Evolutionary conservation across 2,797 vertebrate genomes (phyloP), one percentile per base, ranked within the genome.

Genomic region (Hylomyscus alleni): DNA sequence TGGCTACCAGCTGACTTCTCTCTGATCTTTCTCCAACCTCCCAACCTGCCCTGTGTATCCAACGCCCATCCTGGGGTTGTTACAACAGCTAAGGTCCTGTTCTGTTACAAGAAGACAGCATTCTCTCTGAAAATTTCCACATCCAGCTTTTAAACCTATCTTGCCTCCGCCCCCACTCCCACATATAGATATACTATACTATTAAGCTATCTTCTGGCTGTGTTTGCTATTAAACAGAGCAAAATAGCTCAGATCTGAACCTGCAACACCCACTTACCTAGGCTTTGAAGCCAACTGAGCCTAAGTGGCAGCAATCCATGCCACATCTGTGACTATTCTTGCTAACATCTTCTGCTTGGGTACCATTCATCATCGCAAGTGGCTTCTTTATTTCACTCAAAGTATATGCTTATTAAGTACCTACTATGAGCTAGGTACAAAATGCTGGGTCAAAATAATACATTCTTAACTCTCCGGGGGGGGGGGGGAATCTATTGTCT

Each of bases 71-170:
- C 15, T 83, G 22, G 29, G 20, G 52, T 26, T 19, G 6, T 52
- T 13, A 11, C 17, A 22, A 52, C 1, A 47, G n/a, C 78, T 40
- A 12, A 6, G 29, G 58, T 31, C 22, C 69, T 50, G 69, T 72
- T 37, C n/a, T 91, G 50, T 75, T 89, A 58, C 19, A 89, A 82
- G 78, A 91, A 29, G 2, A 34, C 11, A 19, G 56, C 73, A 73
- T 95, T 91, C 81, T 87, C 31, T 84, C 76, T 56, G 75, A 77
- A 87, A 95, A 90, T 20, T 22, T 62, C 76, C 50, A 50, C n/a
- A 50, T 40, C n/a, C 37, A 80, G 19, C 60, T 87, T 80, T 90
- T 67, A 77, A 82, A 40, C 8, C 5, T 29, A 65, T 52, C 56
- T 76, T 62, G 34, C 62, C 54, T 78, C 14, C 26, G 37, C 69